Base-by-base conservation (phyloP, 1,140 invertebrate species). In the Leptopilina boulardi region DNA sequence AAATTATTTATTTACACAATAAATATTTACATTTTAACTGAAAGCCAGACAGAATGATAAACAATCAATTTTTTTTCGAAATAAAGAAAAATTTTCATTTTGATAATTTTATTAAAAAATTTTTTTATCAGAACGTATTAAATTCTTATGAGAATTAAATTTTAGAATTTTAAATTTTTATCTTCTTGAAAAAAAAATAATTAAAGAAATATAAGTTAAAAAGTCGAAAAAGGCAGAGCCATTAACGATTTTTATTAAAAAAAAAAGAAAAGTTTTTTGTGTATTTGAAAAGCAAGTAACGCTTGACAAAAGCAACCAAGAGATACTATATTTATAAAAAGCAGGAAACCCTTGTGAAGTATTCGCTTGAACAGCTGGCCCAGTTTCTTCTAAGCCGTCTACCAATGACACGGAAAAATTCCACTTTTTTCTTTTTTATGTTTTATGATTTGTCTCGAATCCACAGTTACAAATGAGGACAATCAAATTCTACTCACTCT, bases 401-500 rank as follows among this genome's bases (percentile, higher is more conserved):
- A 66, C 56, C 56, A 30, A 66, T 66, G 56, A 66, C 56, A 66
- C 13, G 56, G 23, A 66, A 66, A 66, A 66, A 66, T 11, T 66
- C 56, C 0, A 66, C 56, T 30, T 26, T 19, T 23, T 21, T 15
- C 2, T 11, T 66, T 66, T 66, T 66, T 66, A 30, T 30, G 23
- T 66, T 66, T 66, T 66, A 66, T 30, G 56, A 66, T 66, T 66
- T 26, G 15, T 66, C 56, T 66, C 56, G 56, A 30, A 26, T 47
- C 76, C 30, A 78, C 71, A 30, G 72, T 73, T 73, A 51, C n/a
- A 56, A 72, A 26, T 44, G 41, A 19, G 54, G 42, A 56, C 47
- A 51, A 51, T 30, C 42, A 51, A 51, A 73, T 66, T 66, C 10
- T 78, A 90, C 90, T 93, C 91, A 96, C 95, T 93, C 96, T 95